Evolutionary conservation across 2,113 vertebrate genomes (phyloP).

Genomic region (Melanerpes formicivorus): DNA sequence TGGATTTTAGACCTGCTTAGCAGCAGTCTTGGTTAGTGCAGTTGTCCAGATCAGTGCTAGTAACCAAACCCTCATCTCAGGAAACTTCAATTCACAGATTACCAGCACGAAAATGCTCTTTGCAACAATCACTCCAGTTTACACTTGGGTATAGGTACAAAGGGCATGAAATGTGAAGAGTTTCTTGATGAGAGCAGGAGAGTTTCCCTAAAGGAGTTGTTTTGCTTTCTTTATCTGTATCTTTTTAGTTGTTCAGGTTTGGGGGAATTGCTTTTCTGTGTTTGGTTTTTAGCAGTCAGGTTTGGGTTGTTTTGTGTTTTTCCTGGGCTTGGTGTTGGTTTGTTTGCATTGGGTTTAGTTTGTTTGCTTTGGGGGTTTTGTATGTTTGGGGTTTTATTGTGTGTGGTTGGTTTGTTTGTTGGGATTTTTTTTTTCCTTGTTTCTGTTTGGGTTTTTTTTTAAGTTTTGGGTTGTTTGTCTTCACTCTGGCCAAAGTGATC

Average conservation of each 20-base stretch:
- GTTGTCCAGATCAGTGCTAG: not conserved
- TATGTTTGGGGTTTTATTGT: no score
- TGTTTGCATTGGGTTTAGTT: no score
- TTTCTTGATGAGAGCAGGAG: not conserved
- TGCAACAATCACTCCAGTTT: not conserved
- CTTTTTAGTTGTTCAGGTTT: not conserved
- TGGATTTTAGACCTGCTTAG: not conserved
- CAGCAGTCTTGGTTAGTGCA: not conserved
- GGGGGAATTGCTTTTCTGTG: no score
- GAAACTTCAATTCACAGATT: not conserved
- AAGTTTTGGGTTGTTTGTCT: not conserved
- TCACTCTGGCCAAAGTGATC: not conserved
- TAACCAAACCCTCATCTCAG: not conserved
- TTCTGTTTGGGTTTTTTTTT: no score
- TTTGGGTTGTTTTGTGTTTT: no score
- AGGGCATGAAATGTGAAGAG: not conserved
- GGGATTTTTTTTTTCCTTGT: no score
- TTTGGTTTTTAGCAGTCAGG: no score
- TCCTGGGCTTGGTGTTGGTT: no score
- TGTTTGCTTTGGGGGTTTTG: no score
- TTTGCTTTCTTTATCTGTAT: not conserved
- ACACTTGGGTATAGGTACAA: not conserved
- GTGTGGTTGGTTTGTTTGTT: no score
- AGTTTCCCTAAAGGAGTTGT: not conserved
- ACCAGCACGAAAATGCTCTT: not conserved